Conservation (phyloP, 2,113 vertebrate genomes). For the Anoura caudifer region DNA sequence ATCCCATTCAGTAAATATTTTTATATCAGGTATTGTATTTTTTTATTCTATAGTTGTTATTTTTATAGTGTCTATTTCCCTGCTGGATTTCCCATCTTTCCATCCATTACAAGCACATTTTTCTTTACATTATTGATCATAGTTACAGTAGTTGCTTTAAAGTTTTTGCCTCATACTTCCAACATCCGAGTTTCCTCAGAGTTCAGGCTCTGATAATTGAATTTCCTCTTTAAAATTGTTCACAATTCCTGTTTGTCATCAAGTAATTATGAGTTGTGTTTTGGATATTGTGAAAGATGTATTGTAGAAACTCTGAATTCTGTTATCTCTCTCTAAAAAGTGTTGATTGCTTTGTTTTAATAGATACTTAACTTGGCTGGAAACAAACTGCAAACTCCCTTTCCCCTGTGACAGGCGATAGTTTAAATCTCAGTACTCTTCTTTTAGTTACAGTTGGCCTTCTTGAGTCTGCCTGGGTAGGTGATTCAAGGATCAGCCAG, state of each 20-base stretch:
- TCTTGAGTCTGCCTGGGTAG: background rate
- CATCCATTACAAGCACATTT: background rate
- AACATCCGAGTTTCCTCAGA: background rate
- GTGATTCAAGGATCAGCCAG: background rate
- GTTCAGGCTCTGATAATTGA: background rate
- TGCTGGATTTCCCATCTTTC: background rate
- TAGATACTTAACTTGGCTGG: background rate
- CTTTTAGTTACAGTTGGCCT: background rate
- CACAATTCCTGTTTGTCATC: background rate
- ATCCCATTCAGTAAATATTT: background rate
- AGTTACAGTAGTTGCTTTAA: background rate
- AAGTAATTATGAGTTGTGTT: background rate
- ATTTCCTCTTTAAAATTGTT: background rate
- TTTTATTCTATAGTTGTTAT: background rate
- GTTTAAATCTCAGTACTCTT: background rate
- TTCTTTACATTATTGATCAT: background rate
- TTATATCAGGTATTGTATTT: background rate
- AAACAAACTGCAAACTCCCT: background rate
- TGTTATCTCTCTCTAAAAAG: background rate
- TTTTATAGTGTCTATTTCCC: background rate
- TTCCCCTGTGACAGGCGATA: background rate
- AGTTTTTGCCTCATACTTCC: background rate
- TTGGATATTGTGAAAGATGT: background rate
- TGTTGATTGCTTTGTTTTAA: background rate
- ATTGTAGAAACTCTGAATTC: background rate